Base-by-base conservation (phyloP, 2,797 vertebrate species). In the Huso huso region DNA sequence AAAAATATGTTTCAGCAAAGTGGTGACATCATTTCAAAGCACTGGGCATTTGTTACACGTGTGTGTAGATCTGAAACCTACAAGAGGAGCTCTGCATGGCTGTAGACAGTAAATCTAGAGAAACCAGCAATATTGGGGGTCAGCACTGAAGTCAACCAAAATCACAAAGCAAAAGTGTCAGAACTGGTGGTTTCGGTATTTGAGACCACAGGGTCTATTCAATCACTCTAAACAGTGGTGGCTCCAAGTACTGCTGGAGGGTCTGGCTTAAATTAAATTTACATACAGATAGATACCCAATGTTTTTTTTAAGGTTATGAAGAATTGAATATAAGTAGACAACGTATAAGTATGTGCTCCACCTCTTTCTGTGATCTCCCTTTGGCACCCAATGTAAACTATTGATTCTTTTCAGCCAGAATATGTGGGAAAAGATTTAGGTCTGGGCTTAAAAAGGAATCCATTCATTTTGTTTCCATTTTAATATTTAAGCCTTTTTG, bases 381-480 rank as follows among this genome's bases (percentile, higher is more conserved):
- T 37, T 37, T 37, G 23, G 23, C 23, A 3, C 23, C 23, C 4
- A 37, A 37, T 37, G 4, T 37, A 37, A 37, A 37, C 23, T 37
- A 37, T 37, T 37, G 2, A 37, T 37, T 37, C 23, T 37, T 37
- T 37, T 37, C 23, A 37, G 23, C 23, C 23, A 37, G 23, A 37
- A 37, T 37, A 37, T 37, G 23, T 37, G 10, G 49, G 3, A 49
- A 13, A 15, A 64, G 49, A 7, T 13, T 58, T 6, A 5, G 13
- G 12, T 13, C 55, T 15, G 55, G 55, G 10, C 13, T 15, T 13
- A 65, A 53, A 59, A 66, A 49, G 8, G 18, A 10, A 59, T 12
- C n/a, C 37, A 55, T 59, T 59, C 37, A 66, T 66, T 66, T 59
- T 55, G 52, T 66, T 12, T 49, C 12, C 48, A 18, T 37, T 37